These are phyloP conservation scores for Euplagia quadripunctaria DNA, from an alignment of 2,888 invertebrate genomes.

Conservation along the genomic window DNA sequence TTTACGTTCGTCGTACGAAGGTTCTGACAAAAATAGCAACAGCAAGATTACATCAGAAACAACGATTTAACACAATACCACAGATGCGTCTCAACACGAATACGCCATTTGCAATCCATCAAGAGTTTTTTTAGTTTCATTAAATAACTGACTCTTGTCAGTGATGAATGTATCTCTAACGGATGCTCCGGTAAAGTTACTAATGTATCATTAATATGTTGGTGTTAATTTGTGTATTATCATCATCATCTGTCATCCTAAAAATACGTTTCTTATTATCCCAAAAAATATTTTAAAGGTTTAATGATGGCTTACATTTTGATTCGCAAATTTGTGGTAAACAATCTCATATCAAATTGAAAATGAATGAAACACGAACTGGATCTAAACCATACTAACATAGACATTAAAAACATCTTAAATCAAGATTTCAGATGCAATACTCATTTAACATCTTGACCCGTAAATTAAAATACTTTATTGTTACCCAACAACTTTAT, in stretches of 20 bases:
- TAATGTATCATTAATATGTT: constrained; percentile 6
- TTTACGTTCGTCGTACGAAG: background rate
- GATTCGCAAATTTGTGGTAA: background rate
- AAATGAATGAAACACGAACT: too few relatives aligned
- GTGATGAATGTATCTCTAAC: constrained; percentile 25
- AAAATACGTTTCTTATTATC: background rate
- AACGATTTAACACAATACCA: background rate
- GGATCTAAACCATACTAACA: too few relatives aligned
- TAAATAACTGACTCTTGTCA: constrained; percentile 28
- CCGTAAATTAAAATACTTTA: too few relatives aligned
- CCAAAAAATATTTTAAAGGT: too few relatives aligned
- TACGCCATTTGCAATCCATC: constrained; percentile 38
- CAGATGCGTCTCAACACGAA: constrained; percentile 17
- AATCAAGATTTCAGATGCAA: too few relatives aligned
- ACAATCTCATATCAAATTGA: too few relatives aligned
- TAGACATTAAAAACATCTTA: too few relatives aligned
- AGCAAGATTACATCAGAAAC: background rate
- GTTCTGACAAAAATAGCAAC: background rate
- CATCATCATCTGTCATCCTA: too few relatives aligned
- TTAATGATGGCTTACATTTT: background rate
- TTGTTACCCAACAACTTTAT: too few relatives aligned
- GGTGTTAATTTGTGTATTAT: background rate
- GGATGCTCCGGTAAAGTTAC: background rate
- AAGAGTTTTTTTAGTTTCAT: constrained; percentile 21
- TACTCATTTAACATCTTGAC: too few relatives aligned